A percentile compares a stretch with the other conserved stretches of the same genome.
These are phyloP conservation scores for sheep (Ovis aries) DNA, from an alignment of 2,113 vertebrate genomes.

Conservation along the genomic window DNA sequence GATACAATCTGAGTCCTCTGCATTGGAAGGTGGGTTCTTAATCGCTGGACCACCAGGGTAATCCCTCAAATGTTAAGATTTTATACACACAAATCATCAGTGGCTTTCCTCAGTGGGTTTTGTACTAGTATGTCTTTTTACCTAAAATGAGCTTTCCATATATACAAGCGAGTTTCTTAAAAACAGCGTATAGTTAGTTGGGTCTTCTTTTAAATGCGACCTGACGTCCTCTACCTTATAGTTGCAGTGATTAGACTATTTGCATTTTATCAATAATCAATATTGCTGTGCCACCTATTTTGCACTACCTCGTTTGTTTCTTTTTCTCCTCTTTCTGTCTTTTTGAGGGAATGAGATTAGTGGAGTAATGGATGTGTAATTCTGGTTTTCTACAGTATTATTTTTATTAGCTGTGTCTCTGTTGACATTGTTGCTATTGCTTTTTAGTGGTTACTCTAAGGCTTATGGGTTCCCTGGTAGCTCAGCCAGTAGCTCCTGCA, in stretches of 20 bases:
- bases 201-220: background rate
- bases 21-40: background rate
- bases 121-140: background rate
- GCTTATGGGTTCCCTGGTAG: background rate
- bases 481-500: background rate
- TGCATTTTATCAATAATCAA: background rate
- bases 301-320: background rate
- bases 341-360: background rate
- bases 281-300: background rate
- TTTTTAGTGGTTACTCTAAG: background rate
- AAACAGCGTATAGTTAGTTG: background rate
- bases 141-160: background rate
- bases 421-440: background rate
- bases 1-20: background rate
- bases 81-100: background rate
- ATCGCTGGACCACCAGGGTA: background rate
- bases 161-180: background rate
- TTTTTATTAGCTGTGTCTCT: background rate
- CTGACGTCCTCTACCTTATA: background rate
- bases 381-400: background rate
- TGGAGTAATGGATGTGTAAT: background rate
- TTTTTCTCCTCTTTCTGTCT: background rate
- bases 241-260: background rate
- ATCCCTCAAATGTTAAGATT: background rate
- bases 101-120: background rate